Evolutionary conservation across 1,140 invertebrate genomes (phyloP).

Genomic region (Drosophila ficusphila): DNA sequence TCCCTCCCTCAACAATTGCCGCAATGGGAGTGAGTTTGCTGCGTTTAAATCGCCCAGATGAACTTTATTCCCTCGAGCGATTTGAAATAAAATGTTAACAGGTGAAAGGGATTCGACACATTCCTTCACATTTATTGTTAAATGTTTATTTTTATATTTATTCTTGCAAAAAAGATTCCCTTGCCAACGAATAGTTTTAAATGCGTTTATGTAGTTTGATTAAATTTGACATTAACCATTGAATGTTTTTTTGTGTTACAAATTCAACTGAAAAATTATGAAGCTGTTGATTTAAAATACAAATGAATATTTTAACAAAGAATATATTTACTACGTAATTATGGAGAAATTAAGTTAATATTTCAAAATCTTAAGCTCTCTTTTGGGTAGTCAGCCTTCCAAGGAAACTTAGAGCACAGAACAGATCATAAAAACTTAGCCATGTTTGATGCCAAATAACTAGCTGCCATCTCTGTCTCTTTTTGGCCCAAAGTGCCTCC

Average conservation of each 20-base stretch:
- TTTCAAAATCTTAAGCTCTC: neutral
- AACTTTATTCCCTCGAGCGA: slow-evolving; percentile 4
- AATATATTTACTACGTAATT: too few relatives aligned
- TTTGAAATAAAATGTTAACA: neutral
- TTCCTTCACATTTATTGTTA: neutral
- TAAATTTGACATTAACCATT: too few relatives aligned
- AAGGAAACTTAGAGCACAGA: too few relatives aligned
- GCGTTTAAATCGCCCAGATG: neutral
- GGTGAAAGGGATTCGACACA: neutral
- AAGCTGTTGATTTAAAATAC: too few relatives aligned
- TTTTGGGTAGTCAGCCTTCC: neutral
- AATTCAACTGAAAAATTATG: too few relatives aligned
- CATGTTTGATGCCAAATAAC: slow-evolving; percentile 37
- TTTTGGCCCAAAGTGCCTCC: neutral
- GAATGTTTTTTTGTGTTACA: too few relatives aligned
- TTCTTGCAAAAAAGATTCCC: too few relatives aligned
- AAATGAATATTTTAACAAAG: too few relatives aligned
- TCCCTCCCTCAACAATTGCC: slow-evolving; percentile 25
- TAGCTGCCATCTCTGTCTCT: slow-evolving; percentile 5
- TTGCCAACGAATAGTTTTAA: too few relatives aligned
- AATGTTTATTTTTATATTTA: neutral
- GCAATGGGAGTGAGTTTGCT: neutral
- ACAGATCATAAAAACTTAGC: slow-evolving; percentile 13
- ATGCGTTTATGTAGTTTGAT: too few relatives aligned
- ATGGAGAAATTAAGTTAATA: neutral